Conservation (phyloP, 2,113 vertebrate genomes). For the Microcebus ravelobensis region DNA sequence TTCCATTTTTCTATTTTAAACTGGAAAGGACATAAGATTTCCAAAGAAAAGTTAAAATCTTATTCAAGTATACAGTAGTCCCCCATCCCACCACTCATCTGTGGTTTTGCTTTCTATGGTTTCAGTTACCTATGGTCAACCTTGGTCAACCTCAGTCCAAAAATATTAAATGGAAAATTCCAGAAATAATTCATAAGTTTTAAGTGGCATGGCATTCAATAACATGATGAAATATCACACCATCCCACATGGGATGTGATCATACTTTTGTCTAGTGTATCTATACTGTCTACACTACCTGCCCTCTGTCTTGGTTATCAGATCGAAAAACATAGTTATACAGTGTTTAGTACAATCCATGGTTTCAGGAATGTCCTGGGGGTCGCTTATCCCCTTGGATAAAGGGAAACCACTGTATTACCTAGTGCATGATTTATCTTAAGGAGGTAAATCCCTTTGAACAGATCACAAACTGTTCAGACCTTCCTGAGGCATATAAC, state of each 20-base stretch:
- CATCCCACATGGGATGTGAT: neutral
- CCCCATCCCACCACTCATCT: neutral
- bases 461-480: neutral
- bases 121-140: neutral
- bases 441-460: neutral
- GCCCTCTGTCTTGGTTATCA: neutral
- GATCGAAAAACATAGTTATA: neutral
- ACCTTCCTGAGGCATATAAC: neutral
- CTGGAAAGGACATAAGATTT: slow-evolving; percentile 1
- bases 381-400: neutral
- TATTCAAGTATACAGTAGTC: neutral
- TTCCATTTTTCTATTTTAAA: neutral
- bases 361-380: neutral
- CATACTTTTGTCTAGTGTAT: neutral
- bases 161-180: neutral
- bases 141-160: neutral
- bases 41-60: neutral
- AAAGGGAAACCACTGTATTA: neutral
- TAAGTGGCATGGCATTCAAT: neutral
- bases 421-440: neutral
- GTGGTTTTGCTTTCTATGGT: neutral
- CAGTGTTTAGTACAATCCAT: neutral
- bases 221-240: neutral
- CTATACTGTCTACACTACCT: neutral
- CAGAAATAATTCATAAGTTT: neutral